Percentiles rank a stretch among this genome's conserved stretches.
phyloP scores from a whole-genome alignment of 2,888 invertebrate species.

The Hypolimnas misippus region DNA sequence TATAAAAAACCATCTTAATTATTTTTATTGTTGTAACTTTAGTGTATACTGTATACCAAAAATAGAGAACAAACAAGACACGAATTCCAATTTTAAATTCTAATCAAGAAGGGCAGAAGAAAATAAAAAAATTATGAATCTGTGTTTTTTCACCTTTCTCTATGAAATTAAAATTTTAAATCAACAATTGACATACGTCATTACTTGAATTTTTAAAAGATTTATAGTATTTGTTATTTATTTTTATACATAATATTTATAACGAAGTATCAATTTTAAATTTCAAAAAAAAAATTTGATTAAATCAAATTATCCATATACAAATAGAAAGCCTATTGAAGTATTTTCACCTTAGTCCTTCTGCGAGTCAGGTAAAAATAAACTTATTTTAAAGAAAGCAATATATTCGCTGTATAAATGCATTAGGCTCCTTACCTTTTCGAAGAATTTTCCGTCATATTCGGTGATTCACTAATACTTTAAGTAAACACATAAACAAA shows the following conservation, averaged over 20 bases:
- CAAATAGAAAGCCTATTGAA: neutral
- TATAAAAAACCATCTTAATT: no score
- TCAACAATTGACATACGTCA: neutral
- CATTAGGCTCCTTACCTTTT: constrained; percentile 67
- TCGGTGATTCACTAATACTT: constrained; percentile 56
- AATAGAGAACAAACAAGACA: no score
- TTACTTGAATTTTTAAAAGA: neutral
- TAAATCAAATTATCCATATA: neutral
- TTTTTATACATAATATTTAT: neutral
- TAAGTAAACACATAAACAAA: constrained; percentile 52
- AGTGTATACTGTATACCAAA: no score
- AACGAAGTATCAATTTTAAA: neutral
- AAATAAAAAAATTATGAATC: neutral
- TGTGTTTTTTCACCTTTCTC: neutral
- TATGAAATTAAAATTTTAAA: neutral
- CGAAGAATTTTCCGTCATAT: constrained; percentile 80
- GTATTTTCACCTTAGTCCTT: neutral
- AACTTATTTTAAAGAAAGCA: constrained; percentile 1
- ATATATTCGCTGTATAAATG: constrained; percentile 7
- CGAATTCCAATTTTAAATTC: no score
- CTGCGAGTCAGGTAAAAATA: constrained; percentile 8
- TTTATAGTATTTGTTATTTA: neutral
- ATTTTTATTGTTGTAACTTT: no score
- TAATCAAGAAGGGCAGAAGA: neutral
- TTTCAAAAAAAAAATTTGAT: neutral